These are phyloP conservation scores for Sternotherus odoratus DNA, from an alignment of 2,797 vertebrate genomes.

Conservation along the genomic window DNA sequence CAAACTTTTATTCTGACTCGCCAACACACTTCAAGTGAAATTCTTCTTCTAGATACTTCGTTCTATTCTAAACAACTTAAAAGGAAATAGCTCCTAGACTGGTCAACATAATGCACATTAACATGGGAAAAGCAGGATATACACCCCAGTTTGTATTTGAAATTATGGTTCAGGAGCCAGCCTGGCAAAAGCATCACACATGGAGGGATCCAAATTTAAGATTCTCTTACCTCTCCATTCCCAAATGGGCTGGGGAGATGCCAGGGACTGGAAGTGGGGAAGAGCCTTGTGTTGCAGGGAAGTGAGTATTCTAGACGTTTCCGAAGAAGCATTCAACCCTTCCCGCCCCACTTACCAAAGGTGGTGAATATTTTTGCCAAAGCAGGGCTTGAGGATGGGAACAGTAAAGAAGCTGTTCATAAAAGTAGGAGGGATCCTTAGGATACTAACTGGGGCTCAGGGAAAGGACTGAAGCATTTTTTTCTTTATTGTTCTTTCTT, in stretches of 20 bases:
- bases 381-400: neutral
- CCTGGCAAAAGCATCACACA: neutral
- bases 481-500: neutral
- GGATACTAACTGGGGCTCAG: rapidly evolving
- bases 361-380: neutral
- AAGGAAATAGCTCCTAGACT: constrained; percentile 11
- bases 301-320: neutral
- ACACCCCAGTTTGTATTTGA: rapidly evolving
- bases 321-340: neutral
- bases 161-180: neutral
- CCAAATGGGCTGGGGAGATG: neutral
- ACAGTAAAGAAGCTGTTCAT: neutral
- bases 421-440: neutral
- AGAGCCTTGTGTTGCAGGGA: rapidly evolving
- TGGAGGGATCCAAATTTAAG: neutral
- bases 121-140: neutral
- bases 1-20: neutral
- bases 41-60: neutral
- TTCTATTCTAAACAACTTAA: neutral
- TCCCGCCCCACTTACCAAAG: neutral
- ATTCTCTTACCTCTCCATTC: neutral
- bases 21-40: neutral
- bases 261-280: neutral
- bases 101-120: neutral
- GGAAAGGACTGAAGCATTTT: neutral